These are phyloP conservation scores for Cebus imitator DNA, from an alignment of 2,113 vertebrate species.

Conservation along the genomic window DNA sequence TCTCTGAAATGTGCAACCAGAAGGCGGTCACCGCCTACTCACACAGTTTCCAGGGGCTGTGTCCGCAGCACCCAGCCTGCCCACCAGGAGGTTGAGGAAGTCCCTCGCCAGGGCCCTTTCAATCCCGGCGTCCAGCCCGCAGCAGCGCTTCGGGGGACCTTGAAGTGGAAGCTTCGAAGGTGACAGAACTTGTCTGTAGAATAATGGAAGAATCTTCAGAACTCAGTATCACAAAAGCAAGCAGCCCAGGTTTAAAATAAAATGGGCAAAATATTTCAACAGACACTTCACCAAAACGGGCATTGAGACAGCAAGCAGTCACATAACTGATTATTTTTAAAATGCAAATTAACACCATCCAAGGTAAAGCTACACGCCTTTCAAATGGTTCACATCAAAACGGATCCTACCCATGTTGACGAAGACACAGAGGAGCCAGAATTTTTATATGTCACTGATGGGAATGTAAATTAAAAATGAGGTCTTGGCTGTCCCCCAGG, in stretches of 20 bases:
- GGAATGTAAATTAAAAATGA: too few species aligned
- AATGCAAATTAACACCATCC: not conserved
- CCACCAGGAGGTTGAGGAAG: not conserved
- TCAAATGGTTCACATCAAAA: too few species aligned
- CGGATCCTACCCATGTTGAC: accelerated
- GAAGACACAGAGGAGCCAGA: accelerated
- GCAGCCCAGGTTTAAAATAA: not conserved
- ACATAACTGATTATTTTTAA: accelerated
- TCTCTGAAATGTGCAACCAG: too few species aligned
- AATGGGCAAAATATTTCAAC: not conserved
- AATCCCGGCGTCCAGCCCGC: not conserved
- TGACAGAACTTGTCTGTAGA: not conserved
- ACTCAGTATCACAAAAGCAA: not conserved
- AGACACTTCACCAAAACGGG: not conserved
- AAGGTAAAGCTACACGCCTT: accelerated
- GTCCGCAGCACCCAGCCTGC: accelerated
- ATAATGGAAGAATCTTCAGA: not conserved
- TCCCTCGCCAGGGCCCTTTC: not conserved
- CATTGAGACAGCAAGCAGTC: accelerated
- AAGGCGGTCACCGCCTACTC: too few species aligned
- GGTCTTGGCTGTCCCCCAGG: too few species aligned
- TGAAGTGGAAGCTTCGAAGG: too few species aligned
- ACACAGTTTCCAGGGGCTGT: not conserved
- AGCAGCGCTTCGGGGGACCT: too few species aligned
- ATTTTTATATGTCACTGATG: accelerated